Base-by-base conservation (phyloP, 53 echinoderm and acorn worm species). In the Echinarachnius parma region DNA sequence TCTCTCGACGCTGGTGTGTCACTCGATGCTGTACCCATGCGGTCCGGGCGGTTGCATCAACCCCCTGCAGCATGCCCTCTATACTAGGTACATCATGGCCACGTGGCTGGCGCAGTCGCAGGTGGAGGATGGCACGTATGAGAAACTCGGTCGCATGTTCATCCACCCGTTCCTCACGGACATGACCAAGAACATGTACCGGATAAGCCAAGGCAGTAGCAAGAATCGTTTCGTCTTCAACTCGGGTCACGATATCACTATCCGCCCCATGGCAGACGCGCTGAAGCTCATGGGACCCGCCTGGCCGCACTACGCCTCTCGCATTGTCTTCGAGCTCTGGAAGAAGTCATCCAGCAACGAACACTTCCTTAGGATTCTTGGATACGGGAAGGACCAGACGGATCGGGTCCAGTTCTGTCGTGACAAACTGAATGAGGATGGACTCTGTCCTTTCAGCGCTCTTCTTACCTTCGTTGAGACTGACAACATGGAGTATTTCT, bases 181-280 rank as follows among this genome's bases (percentile, higher is more conserved):
- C 13, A 83, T 98, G 26, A 60, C 75, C 16, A 15, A 31, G 16
- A 80, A 53, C 29, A 93, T 93, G 86, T 64, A 79, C 13, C 59
- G 64, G 10, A 48, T 84, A 42, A 66, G 31, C 31, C 76, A 78
- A 23, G 86, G 80, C 24, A 27, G 33, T 4, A 80, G 28, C 25
- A 37, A 74, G 34, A 72, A 77, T 7, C 75, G 56, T 14, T 92
- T 98, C 47, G 76, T 55, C 18, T 64, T 92, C 5, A 85, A 85
- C 74, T 87, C 88, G 4, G 98, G 98, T 9, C 98, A 98, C 45
- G 98, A 98, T 42, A 61, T 98, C 37, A 92, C 98, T 2, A 16
- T 98, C 8, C 35, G 81, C 3, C 88, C 98, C 0, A 67, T 98
- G 3, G 34, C 86, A 7, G 88, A 87, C 36, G 80, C 67, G 1